Percentiles rank a stretch among this genome's conserved stretches.
Evolutionary conservation across 1,140 invertebrate species (phyloP).

Genomic region (Philaenus spumarius): DNA sequence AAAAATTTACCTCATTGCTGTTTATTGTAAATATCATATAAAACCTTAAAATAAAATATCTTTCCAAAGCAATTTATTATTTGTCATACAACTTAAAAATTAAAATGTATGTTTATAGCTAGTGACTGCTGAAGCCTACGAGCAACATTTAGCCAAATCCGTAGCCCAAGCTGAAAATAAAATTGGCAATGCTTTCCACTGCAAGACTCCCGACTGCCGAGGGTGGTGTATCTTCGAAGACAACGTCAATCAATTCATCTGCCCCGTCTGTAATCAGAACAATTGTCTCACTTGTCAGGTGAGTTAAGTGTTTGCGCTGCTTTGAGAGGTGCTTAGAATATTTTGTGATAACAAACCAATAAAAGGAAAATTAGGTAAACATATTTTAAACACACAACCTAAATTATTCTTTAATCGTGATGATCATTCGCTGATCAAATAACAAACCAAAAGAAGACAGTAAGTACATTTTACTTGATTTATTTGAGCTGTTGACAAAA

Average conservation of each 20-base stretch:
- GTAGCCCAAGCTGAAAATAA: slow-evolving; percentile 74
- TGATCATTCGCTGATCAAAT: too few species aligned
- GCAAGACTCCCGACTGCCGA: slow-evolving; percentile 80
- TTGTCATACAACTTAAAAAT: too few species aligned
- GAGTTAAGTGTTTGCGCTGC: slow-evolving; percentile 26
- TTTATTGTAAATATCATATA: too few species aligned
- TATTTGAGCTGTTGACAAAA: too few species aligned
- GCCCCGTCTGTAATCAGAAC: slow-evolving; percentile 70
- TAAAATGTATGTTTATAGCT: slow-evolving; percentile 48
- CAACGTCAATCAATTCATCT: slow-evolving; percentile 77
- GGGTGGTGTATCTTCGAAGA: slow-evolving; percentile 90
- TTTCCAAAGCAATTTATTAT: too few species aligned
- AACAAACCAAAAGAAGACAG: too few species aligned
- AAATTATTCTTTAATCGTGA: too few species aligned
- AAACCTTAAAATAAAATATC: too few species aligned
- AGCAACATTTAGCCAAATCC: slow-evolving; percentile 74
- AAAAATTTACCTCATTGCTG: too few species aligned
- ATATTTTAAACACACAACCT: too few species aligned
- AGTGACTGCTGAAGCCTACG: slow-evolving; percentile 62
- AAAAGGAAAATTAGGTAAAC: neutral
- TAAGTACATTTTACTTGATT: too few species aligned
- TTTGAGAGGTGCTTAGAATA: slow-evolving; percentile 6
- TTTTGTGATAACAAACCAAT: neutral
- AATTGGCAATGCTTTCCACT: slow-evolving; percentile 80
- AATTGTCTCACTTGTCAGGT: slow-evolving; percentile 90